Base-by-base conservation (phyloP, 2,888 invertebrate genomes). In the Ochlodes sylvanus region DNA sequence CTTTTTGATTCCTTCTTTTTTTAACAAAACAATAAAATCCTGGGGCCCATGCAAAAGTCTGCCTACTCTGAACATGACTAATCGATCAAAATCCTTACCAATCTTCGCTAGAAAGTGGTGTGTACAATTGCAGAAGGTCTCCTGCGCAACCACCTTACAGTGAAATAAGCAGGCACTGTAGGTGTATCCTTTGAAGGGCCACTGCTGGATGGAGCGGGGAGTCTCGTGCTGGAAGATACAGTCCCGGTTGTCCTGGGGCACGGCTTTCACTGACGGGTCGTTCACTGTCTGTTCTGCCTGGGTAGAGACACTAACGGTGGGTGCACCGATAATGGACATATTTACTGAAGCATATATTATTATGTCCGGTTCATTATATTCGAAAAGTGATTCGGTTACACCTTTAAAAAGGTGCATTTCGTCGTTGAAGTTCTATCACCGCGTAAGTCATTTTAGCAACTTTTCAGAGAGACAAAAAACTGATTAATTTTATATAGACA, bases 211-310 rank as follows among this genome's bases (percentile, higher is more conserved):
- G 32, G 82, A 78, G 34, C 87, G 77, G 0, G 94, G 93, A n/a
- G 79, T 82, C 78, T 95, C 95, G 70, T 93, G 79, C 0, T 92
- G 89, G 78, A 94, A 95, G 56, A 95, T 83, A 71, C 95, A 95
- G 44, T 90, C 94, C 14, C 95, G 86, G 62, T 92, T 91, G 1
- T 82, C 77, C 0, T 94, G 87, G 0, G 93, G 82, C 34, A 95
- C 79, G 0, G 87, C 76, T 15, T 83, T 83, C 2, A 95, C 92
- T n/a, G 94, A 92, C 19, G 88, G 83, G 63, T 95, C 95, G 72
- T 94, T 95, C 41, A 92, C 89, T 57, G 95, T 95, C 82, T 95
- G 94, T 75, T 94, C 94, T 1, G 94, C 91, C 95, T 95, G 75
- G 32, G 83, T 81, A 58, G 56, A 44, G 1, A 57, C 14, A n/a